phyloP scores from a whole-genome alignment of 37 sponge, comb jelly and placozoan species.

The Trichoplax adhaerens region DNA sequence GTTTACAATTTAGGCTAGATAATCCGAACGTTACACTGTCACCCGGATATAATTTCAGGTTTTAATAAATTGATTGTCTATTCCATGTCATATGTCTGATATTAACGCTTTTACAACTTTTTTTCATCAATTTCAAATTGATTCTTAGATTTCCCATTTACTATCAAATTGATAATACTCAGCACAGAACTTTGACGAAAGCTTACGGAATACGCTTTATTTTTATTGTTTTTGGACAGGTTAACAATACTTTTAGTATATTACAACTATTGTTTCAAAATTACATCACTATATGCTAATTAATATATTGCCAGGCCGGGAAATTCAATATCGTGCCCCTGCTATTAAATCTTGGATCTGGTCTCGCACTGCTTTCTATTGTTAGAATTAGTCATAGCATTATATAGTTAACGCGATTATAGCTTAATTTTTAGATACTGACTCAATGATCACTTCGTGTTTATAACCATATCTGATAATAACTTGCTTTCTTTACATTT shows the following conservation, averaged over 20 bases:
- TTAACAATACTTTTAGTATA: not conserved
- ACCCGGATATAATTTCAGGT: conserved; percentile 64
- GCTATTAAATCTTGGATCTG: conserved; percentile 37
- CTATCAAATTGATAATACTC: not conserved
- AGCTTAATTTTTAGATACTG: too few relatives aligned
- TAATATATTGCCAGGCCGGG: conserved; percentile 20
- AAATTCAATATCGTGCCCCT: conserved; percentile 27
- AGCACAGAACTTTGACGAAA: conserved; percentile 6
- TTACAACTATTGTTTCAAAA: too few relatives aligned
- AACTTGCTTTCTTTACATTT: not conserved
- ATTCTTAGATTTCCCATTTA: too few relatives aligned
- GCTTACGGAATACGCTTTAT: conserved; percentile 12
- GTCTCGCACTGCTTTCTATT: conserved; percentile 36
- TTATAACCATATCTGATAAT: too few relatives aligned
- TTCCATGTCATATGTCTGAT: conserved; percentile 8
- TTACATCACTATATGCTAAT: too few relatives aligned
- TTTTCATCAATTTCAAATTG: too few relatives aligned
- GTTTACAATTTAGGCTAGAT: conserved; percentile 18
- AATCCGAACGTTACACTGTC: conserved; percentile 27
- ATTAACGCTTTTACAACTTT: not conserved
- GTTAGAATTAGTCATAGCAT: conserved; percentile 12
- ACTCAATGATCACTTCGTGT: too few relatives aligned
- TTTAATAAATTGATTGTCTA: not conserved
- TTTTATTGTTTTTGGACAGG: conserved; percentile 8
- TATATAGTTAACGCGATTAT: too few relatives aligned